Evolutionary conservation across 2,888 invertebrate species (phyloP), one percentile per base, ranked within the genome.

Genomic region (Toxonevra muliebris): DNA sequence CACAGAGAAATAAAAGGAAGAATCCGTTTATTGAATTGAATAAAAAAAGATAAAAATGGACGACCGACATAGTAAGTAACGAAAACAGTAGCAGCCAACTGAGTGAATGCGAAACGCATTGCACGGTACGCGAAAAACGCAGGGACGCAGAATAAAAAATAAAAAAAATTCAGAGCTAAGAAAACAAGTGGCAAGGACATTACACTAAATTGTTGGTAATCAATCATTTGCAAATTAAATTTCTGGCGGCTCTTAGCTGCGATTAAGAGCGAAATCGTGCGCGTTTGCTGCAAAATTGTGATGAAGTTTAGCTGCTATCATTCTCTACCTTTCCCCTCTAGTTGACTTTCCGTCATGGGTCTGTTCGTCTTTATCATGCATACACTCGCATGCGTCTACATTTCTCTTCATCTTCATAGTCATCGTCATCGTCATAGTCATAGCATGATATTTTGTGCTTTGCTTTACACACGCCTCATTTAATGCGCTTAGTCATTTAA

Each of bases 201-300:
- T 78, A 75, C 72, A 73, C 71, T 69, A 76, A 80, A 80, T 80
- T 76, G 76, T 70, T 73, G 77, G 77, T 68, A 77, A 80, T 79
- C 80, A 80, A 80, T 79, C 79, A 80, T 73, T 73, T 68, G 75
- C 74, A 78, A 80, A 79, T 80, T 79, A 80, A 79, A 80, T 80
- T 79, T 80, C 73, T 71, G 70, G 76, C 74, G 73, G 74, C 73
- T 43, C 63, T 60, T 65, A 65, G 68, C 71, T 68, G 68, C 78
- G 79, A 79, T 80, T 79, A 79, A 79, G 74, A 73, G 74, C 73
- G 76, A 76, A 76, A 77, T 75, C 73, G 75, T 75, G 71, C 71
- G 69, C 67, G 69, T 70, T 30, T 61, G 71, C 64, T 43, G 48
- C 52, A 53, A 30, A 30, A 30, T 30, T 30, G 30, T 30, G 30